Conservation (phyloP, 2,797 vertebrate species). For the Halcyon leucocephala region DNA sequence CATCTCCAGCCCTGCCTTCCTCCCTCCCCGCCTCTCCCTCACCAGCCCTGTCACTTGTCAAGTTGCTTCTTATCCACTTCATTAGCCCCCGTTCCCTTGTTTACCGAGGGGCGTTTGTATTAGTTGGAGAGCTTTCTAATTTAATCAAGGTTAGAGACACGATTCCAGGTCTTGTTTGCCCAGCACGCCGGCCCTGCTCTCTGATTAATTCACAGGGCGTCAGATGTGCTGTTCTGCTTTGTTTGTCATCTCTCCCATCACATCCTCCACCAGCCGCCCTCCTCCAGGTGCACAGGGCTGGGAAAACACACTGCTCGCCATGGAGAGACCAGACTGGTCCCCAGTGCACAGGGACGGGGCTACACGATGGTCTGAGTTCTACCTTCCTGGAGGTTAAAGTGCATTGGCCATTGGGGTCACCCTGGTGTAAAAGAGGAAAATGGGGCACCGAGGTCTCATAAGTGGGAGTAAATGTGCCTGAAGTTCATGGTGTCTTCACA, state of each 20-base stretch:
- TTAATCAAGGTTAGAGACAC: conserved; percentile 83
- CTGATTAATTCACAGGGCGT: conserved; percentile 85
- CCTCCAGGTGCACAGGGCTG: background rate
- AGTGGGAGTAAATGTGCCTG: rapidly evolving
- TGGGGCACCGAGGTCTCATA: background rate
- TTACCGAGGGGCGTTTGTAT: conserved; percentile 49
- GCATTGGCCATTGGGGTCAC: background rate
- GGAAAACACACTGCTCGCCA: rapidly evolving
- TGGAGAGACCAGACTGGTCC: background rate
- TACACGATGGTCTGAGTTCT: no score
- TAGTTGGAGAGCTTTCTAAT: conserved; percentile 80
- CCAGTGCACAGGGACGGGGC: rapidly evolving
- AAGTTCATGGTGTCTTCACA: rapidly evolving
- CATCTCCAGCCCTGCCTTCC: background rate
- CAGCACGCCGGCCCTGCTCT: conserved; percentile 77
- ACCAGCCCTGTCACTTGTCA: background rate
- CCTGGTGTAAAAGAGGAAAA: background rate
- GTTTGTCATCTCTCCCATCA: conserved; percentile 77
- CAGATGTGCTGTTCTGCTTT: conserved; percentile 86
- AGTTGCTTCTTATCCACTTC: conserved; percentile 20
- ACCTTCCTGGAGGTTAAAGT: background rate
- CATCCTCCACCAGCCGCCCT: background rate
- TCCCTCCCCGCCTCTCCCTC: conserved; percentile 1
- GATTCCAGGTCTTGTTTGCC: conserved; percentile 80
- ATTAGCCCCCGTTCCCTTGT: conserved; percentile 30